phyloP scores from a whole-genome alignment of 2,797 vertebrate species.

The Rhynchotus rufescens region DNA sequence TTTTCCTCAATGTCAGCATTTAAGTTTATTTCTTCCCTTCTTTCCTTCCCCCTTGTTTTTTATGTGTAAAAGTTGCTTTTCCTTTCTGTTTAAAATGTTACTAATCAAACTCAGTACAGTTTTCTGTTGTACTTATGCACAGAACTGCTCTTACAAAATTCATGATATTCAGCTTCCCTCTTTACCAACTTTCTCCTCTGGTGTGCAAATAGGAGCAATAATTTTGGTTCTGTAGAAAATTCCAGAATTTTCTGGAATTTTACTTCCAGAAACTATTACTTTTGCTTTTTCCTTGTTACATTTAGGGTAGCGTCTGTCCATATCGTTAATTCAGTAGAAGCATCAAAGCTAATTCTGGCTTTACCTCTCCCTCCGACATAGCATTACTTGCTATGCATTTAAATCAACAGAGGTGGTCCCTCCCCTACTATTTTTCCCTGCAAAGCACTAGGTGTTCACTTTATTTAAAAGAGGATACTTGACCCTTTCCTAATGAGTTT shows the following conservation, averaged over 20 bases:
- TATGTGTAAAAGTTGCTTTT: neutral
- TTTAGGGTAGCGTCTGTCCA: neutral
- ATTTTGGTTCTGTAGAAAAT: neutral
- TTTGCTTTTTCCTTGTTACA: neutral
- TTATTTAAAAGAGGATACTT: neutral
- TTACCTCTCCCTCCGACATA: neutral
- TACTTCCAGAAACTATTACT: neutral
- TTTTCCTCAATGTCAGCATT: neutral
- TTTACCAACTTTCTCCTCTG: neutral
- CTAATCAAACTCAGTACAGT: neutral
- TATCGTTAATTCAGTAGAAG: neutral
- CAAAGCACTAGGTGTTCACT: neutral
- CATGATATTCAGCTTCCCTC: neutral
- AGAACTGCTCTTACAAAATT: neutral
- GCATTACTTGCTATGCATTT: neutral
- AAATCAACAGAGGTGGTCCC: neutral
- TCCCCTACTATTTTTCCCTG: neutral
- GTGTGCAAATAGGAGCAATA: neutral
- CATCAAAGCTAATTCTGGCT: neutral
- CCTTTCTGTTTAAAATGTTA: neutral
- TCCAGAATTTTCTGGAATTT: no score
- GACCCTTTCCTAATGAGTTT: neutral
- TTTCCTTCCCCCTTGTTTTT: neutral
- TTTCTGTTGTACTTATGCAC: neutral
- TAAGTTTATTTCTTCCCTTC: neutral